Percentiles rank a stretch among this genome's conserved stretches.
phyloP scores from a whole-genome alignment of 2,113 vertebrate species.

The Colossoma macropomum region DNA sequence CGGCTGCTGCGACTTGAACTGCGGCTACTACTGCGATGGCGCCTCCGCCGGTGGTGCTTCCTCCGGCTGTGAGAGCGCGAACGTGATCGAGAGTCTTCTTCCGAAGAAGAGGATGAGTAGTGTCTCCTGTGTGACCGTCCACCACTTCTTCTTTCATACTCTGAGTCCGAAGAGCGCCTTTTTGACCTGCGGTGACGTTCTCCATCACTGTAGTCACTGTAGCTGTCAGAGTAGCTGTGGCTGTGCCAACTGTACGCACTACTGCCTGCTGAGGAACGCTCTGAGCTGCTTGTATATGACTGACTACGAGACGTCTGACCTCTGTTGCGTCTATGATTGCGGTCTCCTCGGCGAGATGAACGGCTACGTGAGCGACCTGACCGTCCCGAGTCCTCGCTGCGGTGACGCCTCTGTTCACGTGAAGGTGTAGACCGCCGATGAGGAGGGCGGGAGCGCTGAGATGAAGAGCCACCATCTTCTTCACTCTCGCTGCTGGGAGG shows the following conservation, averaged over 20 bases:
- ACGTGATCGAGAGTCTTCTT: conserved; percentile 84
- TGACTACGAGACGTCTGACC: conserved; percentile 82
- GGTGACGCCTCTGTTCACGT: conserved; percentile 80
- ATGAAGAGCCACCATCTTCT: conserved; percentile 81
- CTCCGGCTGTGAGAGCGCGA: conserved; percentile 83
- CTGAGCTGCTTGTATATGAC: conserved; percentile 92
- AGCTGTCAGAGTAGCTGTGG: conserved; percentile 94
- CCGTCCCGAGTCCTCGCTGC: conserved; percentile 86
- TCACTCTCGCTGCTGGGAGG: conserved; percentile 91
- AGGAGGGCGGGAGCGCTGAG: conserved; percentile 74
- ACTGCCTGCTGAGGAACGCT: conserved; percentile 87
- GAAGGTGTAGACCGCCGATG: conserved; percentile 81
- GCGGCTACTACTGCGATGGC: conserved; percentile 82
- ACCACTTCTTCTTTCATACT: conserved; percentile 85
- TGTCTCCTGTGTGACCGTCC: conserved; percentile 85
- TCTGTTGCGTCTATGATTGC: conserved; percentile 67
- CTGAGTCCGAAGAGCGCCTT: conserved; percentile 86
- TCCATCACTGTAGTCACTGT: conserved; percentile 90
- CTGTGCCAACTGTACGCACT: conserved; percentile 85
- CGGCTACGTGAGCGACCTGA: conserved; percentile 88
- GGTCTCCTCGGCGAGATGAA: conserved; percentile 80
- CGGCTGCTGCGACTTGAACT: conserved; percentile 92
- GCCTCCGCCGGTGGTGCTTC: conserved; percentile 81
- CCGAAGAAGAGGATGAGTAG: conserved; percentile 85
- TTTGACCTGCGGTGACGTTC: conserved; percentile 78